Evolutionary conservation across 35 echinoderm and acorn worm species (phyloP).

Genomic region (Patiria miniata): DNA sequence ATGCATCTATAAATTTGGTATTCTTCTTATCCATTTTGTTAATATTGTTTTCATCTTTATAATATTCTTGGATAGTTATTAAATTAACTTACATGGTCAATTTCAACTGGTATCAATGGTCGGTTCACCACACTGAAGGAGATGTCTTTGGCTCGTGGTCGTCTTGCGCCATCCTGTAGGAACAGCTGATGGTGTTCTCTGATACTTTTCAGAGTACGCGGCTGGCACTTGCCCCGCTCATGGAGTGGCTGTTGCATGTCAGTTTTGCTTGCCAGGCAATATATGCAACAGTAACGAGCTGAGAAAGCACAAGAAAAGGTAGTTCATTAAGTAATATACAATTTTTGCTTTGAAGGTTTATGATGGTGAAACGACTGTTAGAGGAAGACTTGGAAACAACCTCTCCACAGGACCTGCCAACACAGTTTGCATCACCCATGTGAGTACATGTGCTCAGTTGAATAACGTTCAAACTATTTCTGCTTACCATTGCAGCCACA

Average conservation of each 20-base stretch:
- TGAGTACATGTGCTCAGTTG: background rate
- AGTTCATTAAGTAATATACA: background rate
- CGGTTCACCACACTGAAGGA: background rate
- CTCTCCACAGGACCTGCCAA: background rate
- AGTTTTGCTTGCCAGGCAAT: background rate
- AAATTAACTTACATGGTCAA: background rate
- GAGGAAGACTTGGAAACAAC: background rate
- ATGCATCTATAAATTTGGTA: too few relatives aligned
- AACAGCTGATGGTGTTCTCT: background rate
- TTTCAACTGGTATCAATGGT: background rate
- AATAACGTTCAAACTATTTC: background rate
- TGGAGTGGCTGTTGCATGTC: background rate
- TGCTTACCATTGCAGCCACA: conserved; percentile 52
- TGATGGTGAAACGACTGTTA: background rate
- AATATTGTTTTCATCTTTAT: background rate
- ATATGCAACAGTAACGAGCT: conserved; percentile 7
- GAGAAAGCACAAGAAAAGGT: background rate
- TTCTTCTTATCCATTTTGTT: too few relatives aligned
- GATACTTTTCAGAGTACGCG: background rate
- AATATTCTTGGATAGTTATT: background rate
- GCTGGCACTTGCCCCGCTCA: background rate
- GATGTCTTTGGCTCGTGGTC: background rate
- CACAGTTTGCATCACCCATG: background rate
- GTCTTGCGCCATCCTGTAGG: background rate
- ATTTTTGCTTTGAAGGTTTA: background rate